phyloP scores from a whole-genome alignment of 2,888 invertebrate species.

The Drymonia ruficornis region DNA sequence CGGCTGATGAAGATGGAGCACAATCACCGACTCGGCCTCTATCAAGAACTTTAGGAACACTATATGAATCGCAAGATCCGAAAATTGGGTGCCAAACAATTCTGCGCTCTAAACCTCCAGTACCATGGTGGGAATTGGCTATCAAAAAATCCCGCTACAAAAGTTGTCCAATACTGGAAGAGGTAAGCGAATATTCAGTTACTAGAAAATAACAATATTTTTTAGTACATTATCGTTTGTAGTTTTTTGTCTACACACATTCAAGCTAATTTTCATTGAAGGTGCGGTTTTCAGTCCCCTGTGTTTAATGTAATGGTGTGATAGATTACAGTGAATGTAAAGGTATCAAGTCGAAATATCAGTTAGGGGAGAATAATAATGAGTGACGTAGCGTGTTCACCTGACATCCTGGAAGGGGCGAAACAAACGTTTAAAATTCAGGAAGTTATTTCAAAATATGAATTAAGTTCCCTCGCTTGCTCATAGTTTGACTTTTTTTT shows the following conservation, averaged over 20 bases:
- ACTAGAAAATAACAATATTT: background rate
- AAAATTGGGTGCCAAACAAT: conserved; percentile 88
- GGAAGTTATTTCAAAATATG: background rate
- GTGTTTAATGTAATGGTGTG: conserved; percentile 44
- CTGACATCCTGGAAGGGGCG: conserved; percentile 47
- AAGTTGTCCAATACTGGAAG: conserved; percentile 92
- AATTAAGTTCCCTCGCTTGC: background rate
- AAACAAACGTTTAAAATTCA: background rate
- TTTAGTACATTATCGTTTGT: background rate
- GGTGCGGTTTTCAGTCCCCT: conserved; percentile 52
- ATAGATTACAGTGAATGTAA: conserved; percentile 47
- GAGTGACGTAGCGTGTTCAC: conserved; percentile 60
- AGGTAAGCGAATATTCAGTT: conserved; percentile 63
- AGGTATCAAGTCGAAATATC: conserved; percentile 53
- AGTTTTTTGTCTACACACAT: background rate
- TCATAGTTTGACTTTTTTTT: background rate
- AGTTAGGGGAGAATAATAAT: conserved; percentile 59
- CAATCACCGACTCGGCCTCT: conserved; percentile 59
- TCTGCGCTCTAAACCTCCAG: conserved; percentile 87
- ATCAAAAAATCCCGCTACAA: conserved; percentile 91
- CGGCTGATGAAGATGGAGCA: conserved; percentile 63
- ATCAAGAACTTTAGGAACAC: conserved; percentile 75
- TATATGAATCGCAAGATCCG: conserved; percentile 85
- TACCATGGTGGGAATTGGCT: conserved; percentile 96
- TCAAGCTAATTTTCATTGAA: conserved; percentile 32